Evolutionary conservation across 2,888 invertebrate species (phyloP).

Genomic region (Euzophera pinguis): DNA sequence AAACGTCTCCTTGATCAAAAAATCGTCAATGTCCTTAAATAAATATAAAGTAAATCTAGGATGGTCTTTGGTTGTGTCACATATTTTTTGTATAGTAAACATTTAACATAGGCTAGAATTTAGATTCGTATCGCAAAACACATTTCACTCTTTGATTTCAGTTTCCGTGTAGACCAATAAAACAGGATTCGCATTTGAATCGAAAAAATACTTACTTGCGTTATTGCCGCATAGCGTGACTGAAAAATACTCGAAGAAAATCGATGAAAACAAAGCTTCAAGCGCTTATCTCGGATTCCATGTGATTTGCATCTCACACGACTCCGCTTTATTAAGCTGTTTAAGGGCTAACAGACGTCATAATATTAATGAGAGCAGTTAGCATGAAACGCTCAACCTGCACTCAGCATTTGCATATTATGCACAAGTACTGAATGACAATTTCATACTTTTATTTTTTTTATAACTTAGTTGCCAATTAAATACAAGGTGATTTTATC

Average conservation of each 20-base stretch:
- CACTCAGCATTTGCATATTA: too few species aligned
- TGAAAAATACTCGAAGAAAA: conserved; percentile 35
- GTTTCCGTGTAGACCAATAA: conserved; percentile 5
- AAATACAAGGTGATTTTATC: too few species aligned
- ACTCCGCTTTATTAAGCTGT: conserved; percentile 1
- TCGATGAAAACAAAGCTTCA: conserved; percentile 33
- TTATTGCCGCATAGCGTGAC: conserved; percentile 42
- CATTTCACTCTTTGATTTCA: conserved; percentile 1
- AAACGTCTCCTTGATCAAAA: too few species aligned
- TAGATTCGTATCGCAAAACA: conserved; percentile 4
- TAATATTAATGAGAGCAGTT: not conserved
- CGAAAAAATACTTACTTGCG: conserved; percentile 23
- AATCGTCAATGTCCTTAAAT: too few species aligned
- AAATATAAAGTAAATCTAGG: too few species aligned
- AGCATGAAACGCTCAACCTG: not conserved
- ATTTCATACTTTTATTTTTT: too few species aligned
- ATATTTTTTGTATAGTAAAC: too few species aligned
- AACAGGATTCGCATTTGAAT: conserved; percentile 15
- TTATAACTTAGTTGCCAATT: too few species aligned
- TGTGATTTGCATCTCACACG: conserved; percentile 5
- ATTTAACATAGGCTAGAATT: too few species aligned
- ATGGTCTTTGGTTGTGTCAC: too few species aligned
- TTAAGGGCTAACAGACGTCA: not conserved
- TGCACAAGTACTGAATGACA: too few species aligned
- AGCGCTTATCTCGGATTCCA: conserved; percentile 1